A percentile compares a stretch with the other conserved stretches of the same genome.
phyloP scores from a whole-genome alignment of 2,113 vertebrate genomes.

The Elaphurus davidianus region DNA sequence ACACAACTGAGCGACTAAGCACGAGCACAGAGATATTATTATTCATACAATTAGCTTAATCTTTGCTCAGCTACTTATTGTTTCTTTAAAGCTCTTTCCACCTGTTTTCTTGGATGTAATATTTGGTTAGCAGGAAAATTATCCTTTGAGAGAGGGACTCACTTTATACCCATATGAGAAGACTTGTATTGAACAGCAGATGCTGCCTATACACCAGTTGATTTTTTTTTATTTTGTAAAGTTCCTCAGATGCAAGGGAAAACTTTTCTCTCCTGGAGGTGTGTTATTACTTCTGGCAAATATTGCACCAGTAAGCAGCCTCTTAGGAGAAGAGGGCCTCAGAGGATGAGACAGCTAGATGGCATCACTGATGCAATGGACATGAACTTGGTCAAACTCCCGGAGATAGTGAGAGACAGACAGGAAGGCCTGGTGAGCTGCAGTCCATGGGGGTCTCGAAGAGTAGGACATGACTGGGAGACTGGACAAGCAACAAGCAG shows the following conservation, averaged over 20 bases:
- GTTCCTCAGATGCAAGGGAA: background rate
- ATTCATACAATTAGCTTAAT: background rate
- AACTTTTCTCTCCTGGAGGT: background rate
- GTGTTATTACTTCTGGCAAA: background rate
- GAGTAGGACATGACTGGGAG: accelerated
- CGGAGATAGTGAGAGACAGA: background rate
- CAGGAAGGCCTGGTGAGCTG: background rate
- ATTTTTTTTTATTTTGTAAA: background rate
- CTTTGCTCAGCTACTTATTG: background rate
- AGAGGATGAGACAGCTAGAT: background rate
- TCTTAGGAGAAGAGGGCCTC: background rate
- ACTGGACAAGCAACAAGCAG: background rate
- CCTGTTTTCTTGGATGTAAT: background rate
- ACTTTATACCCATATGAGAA: background rate
- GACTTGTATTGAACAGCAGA: background rate
- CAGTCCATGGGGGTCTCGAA: background rate
- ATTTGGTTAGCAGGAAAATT: background rate
- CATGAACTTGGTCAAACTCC: background rate
- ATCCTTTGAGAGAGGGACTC: background rate
- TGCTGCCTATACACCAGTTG: background rate
- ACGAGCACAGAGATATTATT: background rate
- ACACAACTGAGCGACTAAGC: background rate
- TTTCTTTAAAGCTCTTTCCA: background rate
- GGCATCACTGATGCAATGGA: background rate
- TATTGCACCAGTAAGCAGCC: background rate